Percentiles rank a stretch among this genome's conserved stretches.
phyloP scores from a whole-genome alignment of 2,113 vertebrate species.

The Hyla sarda region DNA sequence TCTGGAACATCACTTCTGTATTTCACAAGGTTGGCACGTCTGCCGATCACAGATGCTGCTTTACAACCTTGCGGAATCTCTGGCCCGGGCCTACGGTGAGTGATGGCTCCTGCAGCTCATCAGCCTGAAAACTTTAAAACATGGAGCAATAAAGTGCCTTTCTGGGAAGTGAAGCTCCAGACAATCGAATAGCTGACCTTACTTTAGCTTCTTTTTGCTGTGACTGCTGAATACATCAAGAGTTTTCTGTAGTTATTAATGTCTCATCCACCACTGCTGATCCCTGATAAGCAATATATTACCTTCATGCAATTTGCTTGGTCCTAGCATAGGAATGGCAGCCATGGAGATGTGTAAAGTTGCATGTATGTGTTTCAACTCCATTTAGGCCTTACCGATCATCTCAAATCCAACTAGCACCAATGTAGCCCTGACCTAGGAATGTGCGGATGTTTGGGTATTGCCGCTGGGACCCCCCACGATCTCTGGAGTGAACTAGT shows the following conservation, averaged over 20 bases:
- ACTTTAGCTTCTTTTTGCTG: background rate
- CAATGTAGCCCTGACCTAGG: no score
- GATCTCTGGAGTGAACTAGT: no score
- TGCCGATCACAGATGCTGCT: slow-evolving; percentile 59
- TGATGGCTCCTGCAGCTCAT: background rate
- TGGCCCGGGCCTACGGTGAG: background rate
- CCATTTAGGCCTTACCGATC: background rate
- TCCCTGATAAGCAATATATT: background rate
- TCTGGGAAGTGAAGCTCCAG: background rate
- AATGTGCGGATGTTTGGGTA: no score
- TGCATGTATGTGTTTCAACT: background rate
- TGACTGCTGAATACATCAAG: background rate
- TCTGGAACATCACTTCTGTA: background rate
- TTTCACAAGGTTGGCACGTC: background rate
- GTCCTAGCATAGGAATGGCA: background rate
- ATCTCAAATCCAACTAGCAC: no score
- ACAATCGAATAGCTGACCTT: background rate
- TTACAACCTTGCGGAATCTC: slow-evolving; percentile 55
- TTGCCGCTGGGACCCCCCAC: no score
- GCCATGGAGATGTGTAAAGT: background rate
- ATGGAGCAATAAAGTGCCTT: background rate
- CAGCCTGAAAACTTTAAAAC: background rate
- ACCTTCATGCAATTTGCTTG: background rate
- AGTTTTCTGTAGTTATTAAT: background rate
- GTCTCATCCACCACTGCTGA: background rate